Base-by-base conservation (phyloP, 1,140 invertebrate species). In the Saccostrea glomerata region DNA sequence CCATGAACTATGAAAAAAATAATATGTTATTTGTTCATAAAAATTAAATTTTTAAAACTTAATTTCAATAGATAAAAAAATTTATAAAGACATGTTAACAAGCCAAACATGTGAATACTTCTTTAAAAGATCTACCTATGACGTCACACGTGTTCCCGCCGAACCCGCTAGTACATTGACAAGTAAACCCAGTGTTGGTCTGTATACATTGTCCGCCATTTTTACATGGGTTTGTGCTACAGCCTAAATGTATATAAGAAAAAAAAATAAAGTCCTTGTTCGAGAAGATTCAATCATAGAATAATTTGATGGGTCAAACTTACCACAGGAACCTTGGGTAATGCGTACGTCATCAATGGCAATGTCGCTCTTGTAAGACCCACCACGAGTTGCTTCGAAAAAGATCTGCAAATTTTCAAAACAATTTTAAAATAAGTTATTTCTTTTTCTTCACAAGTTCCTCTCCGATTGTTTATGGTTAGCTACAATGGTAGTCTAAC, bases 311-410 rank as follows among this genome's bases (percentile, higher is more conserved):
- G 1, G 1, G 15, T n/a, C 9, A 0, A 77, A 84, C 82, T 84
- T 12, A 84, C 82, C 82, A 83, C 91, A 92, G 11, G 86, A 58
- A 11, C 92, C 91, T 60, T 88, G 91, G 12, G 91, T 89, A 36
- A 94, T 91, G 0, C 86, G 85, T 25, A 94, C 86, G 87, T 95
- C 94, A 92, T 95, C 95, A 55, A 95, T 89, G 30, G 95, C 95
- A 83, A 95, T 95, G 70, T 94, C 93, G 15, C 93, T 93, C 25
- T 15, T 77, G 88, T 89, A 92, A 86, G 91, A 85, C n/a, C 54
- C 73, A 20, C 91, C 92, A 1, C 89, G 86, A 17, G 93, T 87
- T 36, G 89, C 93, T 82, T 94, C 93, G 90, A 94, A 88, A 54
- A 86, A 54, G 87, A 84, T 56, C 82, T 84, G 40, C 9, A 30